A percentile compares a stretch with the other conserved stretches of the same genome.
Evolutionary conservation across 2,113 vertebrate species (phyloP).

Genomic region (Calidris pygmaea): DNA sequence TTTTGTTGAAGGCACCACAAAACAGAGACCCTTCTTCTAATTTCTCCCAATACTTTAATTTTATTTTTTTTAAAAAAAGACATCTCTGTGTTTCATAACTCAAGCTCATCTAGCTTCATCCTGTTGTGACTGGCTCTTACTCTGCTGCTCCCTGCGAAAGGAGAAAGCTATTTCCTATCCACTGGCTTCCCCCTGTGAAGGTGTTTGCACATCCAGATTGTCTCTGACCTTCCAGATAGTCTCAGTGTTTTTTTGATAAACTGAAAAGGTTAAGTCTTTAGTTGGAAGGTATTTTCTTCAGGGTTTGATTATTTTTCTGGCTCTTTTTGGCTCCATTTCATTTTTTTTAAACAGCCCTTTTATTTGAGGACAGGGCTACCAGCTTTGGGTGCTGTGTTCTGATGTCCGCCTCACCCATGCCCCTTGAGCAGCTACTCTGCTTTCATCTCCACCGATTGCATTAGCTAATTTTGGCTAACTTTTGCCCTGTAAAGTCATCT

Average conservation of each 20-base stretch:
- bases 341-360: not conserved
- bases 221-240: not conserved
- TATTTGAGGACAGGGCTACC: not conserved
- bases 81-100: not conserved
- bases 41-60: not conserved
- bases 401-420: not conserved
- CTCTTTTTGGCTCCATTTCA: not conserved
- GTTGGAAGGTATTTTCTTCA: not conserved
- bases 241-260: not conserved
- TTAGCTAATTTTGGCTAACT: not conserved
- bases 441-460: not conserved
- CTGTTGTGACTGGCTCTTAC: not conserved
- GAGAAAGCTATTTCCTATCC: not conserved
- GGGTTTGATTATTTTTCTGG: not conserved
- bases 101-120: not conserved
- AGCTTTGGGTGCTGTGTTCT: not conserved
- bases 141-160: not conserved
- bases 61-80: not conserved
- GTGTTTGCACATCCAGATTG: not conserved
- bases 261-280: not conserved
- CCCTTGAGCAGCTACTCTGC: not conserved
- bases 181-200: rapidly evolving
- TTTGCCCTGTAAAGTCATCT: not conserved
- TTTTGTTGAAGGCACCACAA: not conserved
- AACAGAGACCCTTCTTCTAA: not conserved